Conservation (phyloP, 2,113 vertebrate species). For the Plecotus auritus region DNA sequence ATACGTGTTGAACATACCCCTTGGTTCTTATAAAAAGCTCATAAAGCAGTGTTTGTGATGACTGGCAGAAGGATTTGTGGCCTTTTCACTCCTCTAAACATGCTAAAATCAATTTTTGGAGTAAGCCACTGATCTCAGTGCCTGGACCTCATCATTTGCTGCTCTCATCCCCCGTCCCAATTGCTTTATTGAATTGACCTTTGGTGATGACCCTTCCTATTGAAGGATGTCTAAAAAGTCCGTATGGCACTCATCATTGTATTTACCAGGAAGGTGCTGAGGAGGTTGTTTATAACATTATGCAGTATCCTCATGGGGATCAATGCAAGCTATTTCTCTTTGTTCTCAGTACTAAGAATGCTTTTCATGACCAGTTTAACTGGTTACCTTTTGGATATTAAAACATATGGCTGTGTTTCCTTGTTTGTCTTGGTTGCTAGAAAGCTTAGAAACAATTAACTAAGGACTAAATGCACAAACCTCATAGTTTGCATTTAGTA, state of each 20-base stretch:
- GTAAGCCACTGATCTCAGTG: background rate
- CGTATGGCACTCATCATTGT: background rate
- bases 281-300: background rate
- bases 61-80: background rate
- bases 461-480: background rate
- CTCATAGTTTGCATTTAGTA: background rate
- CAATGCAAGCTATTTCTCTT: background rate
- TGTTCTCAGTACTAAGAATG: background rate
- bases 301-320: background rate
- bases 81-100: background rate
- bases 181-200: background rate
- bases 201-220: background rate
- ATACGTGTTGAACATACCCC: background rate
- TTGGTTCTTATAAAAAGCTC: background rate
- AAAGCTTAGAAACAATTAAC: background rate
- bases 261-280: background rate
- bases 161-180: background rate
- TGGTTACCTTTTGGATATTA: background rate
- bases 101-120: background rate
- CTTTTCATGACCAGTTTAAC: background rate
- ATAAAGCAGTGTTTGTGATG: background rate
- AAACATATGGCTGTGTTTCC: background rate
- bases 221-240: background rate
- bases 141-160: background rate
- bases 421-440: background rate